Conservation (phyloP, 2,113 vertebrate species). For the Tychaedon coryphoeus region DNA sequence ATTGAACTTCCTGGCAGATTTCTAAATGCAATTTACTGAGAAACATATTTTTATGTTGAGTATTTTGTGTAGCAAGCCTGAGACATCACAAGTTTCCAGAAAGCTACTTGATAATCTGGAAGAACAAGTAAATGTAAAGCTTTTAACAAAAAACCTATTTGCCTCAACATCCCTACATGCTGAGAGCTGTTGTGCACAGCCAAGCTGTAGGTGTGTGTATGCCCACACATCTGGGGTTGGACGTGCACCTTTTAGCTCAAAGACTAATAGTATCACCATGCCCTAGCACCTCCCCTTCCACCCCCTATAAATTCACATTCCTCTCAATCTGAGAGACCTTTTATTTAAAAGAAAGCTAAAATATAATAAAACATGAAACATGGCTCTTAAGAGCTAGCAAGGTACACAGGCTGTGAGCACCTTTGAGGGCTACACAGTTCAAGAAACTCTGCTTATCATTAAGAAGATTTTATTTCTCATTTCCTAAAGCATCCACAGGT, state of each 20-base stretch:
- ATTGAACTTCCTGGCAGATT: background rate
- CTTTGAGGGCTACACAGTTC: background rate
- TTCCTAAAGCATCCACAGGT: background rate
- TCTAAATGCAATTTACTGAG: background rate
- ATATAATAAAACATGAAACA: background rate
- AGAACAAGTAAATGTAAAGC: background rate
- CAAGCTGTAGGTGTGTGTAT: background rate
- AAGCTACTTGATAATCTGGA: background rate
- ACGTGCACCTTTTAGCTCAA: background rate
- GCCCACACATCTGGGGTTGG: background rate
- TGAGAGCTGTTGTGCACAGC: background rate
- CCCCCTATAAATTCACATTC: background rate
- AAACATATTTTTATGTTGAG: background rate
- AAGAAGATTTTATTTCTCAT: background rate
- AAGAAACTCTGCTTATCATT: background rate
- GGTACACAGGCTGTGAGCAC: background rate
- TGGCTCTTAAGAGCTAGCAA: background rate
- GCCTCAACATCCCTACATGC: background rate
- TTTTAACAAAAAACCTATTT: background rate
- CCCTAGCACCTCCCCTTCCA: background rate
- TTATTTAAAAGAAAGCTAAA: background rate
- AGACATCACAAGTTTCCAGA: background rate
- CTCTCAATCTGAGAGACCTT: background rate
- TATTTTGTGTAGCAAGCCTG: background rate
- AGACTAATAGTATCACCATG: background rate